A percentile compares a stretch with the other conserved stretches of the same genome.
Evolutionary conservation across 2,113 vertebrate genomes (phyloP).

Genomic region (Zootoca vivipara): DNA sequence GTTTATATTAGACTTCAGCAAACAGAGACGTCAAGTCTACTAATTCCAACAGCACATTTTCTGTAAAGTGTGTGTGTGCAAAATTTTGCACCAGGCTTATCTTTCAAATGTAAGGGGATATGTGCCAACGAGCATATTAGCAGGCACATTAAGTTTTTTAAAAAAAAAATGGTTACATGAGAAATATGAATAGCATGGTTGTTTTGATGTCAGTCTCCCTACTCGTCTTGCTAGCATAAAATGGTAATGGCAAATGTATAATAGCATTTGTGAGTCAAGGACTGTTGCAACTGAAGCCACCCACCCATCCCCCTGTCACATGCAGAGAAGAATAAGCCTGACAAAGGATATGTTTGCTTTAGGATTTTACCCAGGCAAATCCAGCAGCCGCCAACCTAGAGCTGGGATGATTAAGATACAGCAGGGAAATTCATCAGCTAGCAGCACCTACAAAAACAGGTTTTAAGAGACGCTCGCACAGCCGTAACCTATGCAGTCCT

Average conservation of each 20-base stretch:
- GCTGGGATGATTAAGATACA: not conserved
- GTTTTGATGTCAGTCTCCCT: conserved; percentile 26
- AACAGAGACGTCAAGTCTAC: not conserved
- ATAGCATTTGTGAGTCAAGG: conserved; percentile 4
- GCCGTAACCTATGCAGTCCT: not conserved
- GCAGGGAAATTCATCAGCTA: not conserved
- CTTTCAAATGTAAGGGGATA: conserved; percentile 33
- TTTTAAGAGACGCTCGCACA: not conserved
- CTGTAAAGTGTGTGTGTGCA: not conserved
- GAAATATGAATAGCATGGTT: conserved; percentile 11
- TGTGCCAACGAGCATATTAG: conserved; percentile 1
- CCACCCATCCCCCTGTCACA: not conserved
- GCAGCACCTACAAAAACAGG: conserved; percentile 7
- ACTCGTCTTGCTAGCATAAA: conserved; percentile 14
- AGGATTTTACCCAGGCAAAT: not conserved
- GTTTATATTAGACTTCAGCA: conserved; percentile 24
- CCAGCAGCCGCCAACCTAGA: not conserved
- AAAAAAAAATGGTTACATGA: not conserved
- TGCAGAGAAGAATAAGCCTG: not conserved
- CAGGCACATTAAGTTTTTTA: not conserved
- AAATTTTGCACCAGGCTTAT: conserved; percentile 11
- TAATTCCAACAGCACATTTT: not conserved
- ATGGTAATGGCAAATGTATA: not conserved
- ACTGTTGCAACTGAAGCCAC: not conserved
- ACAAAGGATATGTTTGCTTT: conserved; percentile 1